Evolutionary conservation across 2,797 vertebrate species (phyloP).

Genomic region (Sebastes elongatus): DNA sequence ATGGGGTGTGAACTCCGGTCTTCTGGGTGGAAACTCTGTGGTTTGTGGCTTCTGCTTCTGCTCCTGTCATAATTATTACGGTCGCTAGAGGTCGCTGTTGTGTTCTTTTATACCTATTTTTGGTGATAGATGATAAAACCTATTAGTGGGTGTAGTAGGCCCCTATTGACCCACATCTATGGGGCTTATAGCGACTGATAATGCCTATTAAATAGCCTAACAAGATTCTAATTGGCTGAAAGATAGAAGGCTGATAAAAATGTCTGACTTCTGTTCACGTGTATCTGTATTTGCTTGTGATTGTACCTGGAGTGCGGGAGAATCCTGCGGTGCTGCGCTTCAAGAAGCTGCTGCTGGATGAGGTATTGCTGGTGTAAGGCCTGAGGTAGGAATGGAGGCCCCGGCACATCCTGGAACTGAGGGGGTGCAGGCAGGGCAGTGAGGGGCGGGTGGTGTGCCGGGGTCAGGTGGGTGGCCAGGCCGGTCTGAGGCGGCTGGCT

Average conservation of each 20-base stretch:
- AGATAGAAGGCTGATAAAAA: not conserved
- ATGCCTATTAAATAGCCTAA: too few relatives aligned
- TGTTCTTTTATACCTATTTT: too few relatives aligned
- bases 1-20: too few relatives aligned
- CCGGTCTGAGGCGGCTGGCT: constrained; percentile 86
- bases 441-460: constrained; percentile 90
- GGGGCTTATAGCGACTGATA: too few relatives aligned
- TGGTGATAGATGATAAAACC: too few relatives aligned
- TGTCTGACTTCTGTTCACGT: not conserved
- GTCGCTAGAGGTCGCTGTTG: too few relatives aligned
- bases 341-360: constrained; percentile 99
- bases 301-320: constrained; percentile 92
- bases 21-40: too few relatives aligned
- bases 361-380: constrained; percentile 99
- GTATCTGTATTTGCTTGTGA: not conserved
- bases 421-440: constrained; percentile 88
- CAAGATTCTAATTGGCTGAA: not conserved
- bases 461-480: constrained; percentile 90
- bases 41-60: too few relatives aligned
- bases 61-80: too few relatives aligned
- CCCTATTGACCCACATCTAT: too few relatives aligned
- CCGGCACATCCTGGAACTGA: constrained; percentile 94
- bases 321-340: constrained; percentile 95
- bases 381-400: constrained; percentile 99
- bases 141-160: too few relatives aligned